A percentile compares a stretch with the other conserved stretches of the same genome.
Evolutionary conservation across 2,113 vertebrate species (phyloP).

Genomic region (Morone saxatilis): DNA sequence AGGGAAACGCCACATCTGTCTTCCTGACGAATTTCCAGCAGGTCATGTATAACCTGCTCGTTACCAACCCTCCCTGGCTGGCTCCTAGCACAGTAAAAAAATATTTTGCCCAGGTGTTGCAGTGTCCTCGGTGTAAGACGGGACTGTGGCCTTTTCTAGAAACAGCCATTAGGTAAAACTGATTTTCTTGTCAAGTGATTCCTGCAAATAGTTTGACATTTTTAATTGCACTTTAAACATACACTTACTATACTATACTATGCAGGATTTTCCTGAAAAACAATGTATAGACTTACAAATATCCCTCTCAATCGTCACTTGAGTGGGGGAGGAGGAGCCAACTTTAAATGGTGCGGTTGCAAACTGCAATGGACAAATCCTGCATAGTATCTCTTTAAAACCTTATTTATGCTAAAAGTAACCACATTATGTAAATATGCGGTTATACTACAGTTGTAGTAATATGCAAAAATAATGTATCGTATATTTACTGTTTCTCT

Average conservation of each 20-base stretch:
- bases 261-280: too few species aligned
- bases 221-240: background rate
- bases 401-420: background rate
- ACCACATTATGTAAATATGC: background rate
- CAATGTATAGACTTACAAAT: too few species aligned
- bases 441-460: too few species aligned
- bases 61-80: constrained; percentile 90
- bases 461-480: background rate
- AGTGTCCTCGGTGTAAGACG: constrained; percentile 91
- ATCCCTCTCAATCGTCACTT: too few species aligned
- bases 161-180: constrained; percentile 88
- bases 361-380: too few species aligned
- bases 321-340: too few species aligned
- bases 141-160: constrained; percentile 91
- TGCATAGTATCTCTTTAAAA: background rate
- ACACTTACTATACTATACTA: too few species aligned
- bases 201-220: background rate
- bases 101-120: constrained; percentile 91
- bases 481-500: background rate
- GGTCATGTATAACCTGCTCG: constrained; percentile 85
- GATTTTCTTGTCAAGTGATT: background rate
- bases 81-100: constrained; percentile 78
- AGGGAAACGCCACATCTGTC: constrained; percentile 86
- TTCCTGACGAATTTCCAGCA: constrained; percentile 84
- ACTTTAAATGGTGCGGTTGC: too few species aligned